Evolutionary conservation across 2,888 invertebrate genomes (phyloP).

Genomic region (Lysandra bellargus): DNA sequence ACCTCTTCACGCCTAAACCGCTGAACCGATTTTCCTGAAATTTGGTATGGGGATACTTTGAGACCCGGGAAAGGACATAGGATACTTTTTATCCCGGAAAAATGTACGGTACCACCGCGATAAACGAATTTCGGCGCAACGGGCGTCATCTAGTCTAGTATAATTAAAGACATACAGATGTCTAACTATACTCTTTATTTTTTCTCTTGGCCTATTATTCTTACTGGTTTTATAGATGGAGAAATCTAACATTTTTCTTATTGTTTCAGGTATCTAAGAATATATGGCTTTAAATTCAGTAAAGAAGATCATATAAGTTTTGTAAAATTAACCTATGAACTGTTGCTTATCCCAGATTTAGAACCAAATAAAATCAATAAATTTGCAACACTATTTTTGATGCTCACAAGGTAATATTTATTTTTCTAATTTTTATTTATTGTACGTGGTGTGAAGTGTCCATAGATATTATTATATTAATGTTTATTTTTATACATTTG

Average conservation of each 20-base stretch:
- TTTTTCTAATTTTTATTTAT: conserved; percentile 20
- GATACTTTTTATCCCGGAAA: too few species aligned
- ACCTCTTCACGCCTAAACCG: too few species aligned
- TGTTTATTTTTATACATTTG: background rate
- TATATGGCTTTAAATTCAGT: conserved; percentile 92
- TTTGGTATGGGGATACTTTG: too few species aligned
- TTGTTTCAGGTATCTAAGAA: conserved; percentile 86
- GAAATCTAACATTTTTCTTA: conserved; percentile 17
- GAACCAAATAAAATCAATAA: conserved; percentile 88
- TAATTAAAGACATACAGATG: too few species aligned
- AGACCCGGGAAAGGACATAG: too few species aligned
- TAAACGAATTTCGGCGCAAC: too few species aligned
- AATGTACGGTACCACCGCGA: too few species aligned
- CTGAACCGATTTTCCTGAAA: too few species aligned
- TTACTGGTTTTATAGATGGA: background rate
- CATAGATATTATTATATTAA: background rate
- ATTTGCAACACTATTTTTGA: conserved; percentile 84
- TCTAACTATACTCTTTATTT: too few species aligned
- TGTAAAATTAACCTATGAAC: conserved; percentile 88
- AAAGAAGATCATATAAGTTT: conserved; percentile 94
- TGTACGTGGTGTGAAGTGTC: too few species aligned
- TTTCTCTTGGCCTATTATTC: background rate
- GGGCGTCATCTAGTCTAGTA: too few species aligned
- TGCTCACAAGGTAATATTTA: conserved; percentile 87
- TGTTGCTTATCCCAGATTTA: conserved; percentile 87